Conservation (phyloP, 2,888 invertebrate species). For the Lycocerus yunnanus region DNA sequence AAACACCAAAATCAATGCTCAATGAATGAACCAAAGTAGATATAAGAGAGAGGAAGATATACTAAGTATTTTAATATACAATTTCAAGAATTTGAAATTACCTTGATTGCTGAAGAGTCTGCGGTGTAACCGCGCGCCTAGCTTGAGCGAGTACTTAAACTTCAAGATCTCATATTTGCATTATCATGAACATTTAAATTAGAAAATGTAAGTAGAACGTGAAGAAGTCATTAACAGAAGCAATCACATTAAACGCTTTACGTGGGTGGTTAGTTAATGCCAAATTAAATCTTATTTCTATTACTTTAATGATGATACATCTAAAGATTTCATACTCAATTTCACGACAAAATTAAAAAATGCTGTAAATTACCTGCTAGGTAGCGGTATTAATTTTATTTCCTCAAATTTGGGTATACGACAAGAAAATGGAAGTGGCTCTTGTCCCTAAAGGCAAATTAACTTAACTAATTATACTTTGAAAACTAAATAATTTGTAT, state of each 20-base stretch:
- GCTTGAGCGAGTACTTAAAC: no score
- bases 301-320: background rate
- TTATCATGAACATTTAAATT: background rate
- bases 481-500: background rate
- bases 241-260: slow-evolving; percentile 12
- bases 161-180: background rate
- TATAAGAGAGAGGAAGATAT: no score
- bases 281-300: background rate
- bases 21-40: no score
- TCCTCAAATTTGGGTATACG: background rate
- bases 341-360: background rate
- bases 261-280: background rate
- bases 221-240: slow-evolving; percentile 9
- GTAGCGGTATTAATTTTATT: background rate
- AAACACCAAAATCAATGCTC: no score
- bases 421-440: background rate
- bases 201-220: background rate
- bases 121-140: background rate
- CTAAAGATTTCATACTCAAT: background rate
- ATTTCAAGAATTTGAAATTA: no score
- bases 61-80: no score
- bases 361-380: background rate
- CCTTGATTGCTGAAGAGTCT: background rate
- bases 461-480: background rate
- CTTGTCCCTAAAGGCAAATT: background rate